Percentiles rank a stretch among this genome's conserved stretches.
Evolutionary conservation across 2,888 invertebrate genomes (phyloP).

Genomic region (Parnassius apollo): DNA sequence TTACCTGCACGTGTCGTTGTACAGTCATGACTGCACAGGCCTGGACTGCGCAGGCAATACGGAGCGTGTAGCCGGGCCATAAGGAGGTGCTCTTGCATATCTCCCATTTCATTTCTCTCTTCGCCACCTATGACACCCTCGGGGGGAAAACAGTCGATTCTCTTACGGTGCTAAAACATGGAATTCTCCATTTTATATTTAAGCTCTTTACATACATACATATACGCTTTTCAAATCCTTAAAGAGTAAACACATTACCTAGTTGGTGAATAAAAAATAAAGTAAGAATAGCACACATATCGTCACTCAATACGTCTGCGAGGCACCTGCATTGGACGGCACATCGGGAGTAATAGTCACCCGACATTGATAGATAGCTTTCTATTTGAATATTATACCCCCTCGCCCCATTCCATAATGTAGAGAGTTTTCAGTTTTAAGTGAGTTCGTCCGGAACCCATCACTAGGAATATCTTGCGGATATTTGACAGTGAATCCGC

Average conservation of each 20-base stretch:
- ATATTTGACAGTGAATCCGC: neutral
- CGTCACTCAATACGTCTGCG: slow-evolving; percentile 32
- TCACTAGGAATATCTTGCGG: neutral
- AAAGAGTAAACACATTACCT: neutral
- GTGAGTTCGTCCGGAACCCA: neutral
- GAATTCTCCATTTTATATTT: no score
- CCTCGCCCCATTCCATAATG: neutral
- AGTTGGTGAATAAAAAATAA: slow-evolving; percentile 4
- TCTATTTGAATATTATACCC: slow-evolving; percentile 42
- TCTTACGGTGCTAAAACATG: no score
- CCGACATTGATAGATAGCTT: slow-evolving; percentile 41
- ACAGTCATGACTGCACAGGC: no score
- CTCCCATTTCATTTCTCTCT: no score
- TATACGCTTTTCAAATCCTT: neutral
- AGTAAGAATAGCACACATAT: neutral
- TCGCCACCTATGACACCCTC: no score
- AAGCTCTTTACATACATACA: no score
- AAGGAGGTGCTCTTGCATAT: no score
- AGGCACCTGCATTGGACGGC: slow-evolving; percentile 38
- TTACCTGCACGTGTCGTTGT: no score
- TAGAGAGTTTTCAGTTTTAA: slow-evolving; percentile 4
- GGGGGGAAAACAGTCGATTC: no score
- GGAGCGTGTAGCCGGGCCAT: no score
- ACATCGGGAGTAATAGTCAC: slow-evolving; percentile 32
- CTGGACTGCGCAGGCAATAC: no score